phyloP scores from a whole-genome alignment of 35 echinoderm and acorn worm species.

The Heliocidaris erythrogramma region DNA sequence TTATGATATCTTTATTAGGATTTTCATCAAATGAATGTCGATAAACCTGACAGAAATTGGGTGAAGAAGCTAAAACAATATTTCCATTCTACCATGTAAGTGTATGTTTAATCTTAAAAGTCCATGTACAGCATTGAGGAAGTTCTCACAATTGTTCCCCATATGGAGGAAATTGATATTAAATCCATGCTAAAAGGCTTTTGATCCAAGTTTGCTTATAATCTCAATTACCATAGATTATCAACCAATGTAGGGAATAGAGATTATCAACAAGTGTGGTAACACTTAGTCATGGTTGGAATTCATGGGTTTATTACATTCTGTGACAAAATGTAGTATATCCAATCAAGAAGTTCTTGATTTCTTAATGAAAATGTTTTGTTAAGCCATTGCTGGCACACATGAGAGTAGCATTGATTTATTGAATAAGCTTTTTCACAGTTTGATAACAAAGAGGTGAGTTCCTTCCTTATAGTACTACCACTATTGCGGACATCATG shows the following conservation, averaged over 20 bases:
- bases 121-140: background rate
- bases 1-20: background rate
- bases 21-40: background rate
- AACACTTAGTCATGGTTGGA: background rate
- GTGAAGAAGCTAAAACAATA: background rate
- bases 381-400: background rate
- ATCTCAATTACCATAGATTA: conserved; percentile 1
- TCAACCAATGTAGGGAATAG: background rate
- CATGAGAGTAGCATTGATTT: background rate
- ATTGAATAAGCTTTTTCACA: background rate
- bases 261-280: conserved; percentile 2
- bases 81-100: background rate
- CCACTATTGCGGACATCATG: background rate
- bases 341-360: background rate
- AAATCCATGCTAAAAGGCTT: background rate
- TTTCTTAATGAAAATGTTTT: too few relatives aligned
- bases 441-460: background rate
- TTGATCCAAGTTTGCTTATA: background rate
- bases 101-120: too few relatives aligned
- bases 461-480: too few relatives aligned
- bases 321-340: background rate
- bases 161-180: background rate
- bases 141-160: conserved; percentile 1
- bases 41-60: background rate
- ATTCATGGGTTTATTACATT: background rate